Evolutionary conservation across 2,888 invertebrate genomes (phyloP), one percentile per base, ranked within the genome.

Genomic region (Tortrix viridana): DNA sequence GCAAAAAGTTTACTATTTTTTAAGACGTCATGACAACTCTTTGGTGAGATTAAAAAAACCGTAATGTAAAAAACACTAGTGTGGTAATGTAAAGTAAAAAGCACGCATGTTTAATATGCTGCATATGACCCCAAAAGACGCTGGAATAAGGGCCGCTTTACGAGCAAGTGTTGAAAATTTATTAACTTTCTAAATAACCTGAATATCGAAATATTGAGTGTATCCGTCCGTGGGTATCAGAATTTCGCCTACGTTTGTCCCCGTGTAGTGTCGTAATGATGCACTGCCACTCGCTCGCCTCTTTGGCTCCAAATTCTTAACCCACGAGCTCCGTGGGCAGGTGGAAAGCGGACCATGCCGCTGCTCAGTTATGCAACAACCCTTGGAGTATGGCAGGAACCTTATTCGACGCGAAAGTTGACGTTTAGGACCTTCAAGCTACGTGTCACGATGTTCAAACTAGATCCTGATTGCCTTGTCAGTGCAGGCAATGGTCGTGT

Each of bases 251-350:
- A 87, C 88, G 80, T 81, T 70, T 74, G 74, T 71, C 77, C 76
- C 79, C 71, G 77, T 75, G 77, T 75, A 66, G 79, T 91, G 88
- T 88, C 88, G 85, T 86, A 90, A 89, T 74, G 75, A 75, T 79
- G 78, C 80, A 78, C 79, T 73, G 77, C 72, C 69, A 66, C 37
- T 65, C 73, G 79, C 71, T 74, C 71, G 79, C 63, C 73, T 74
- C 69, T 77, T 12, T 71, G 71, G 71, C 79, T 84, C 88, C 87
- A 88, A 87, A 88, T 85, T 77, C 79, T 85, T 79, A 85, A 78
- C 88, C 89, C 88, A 89, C 89, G 77, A 71, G 71, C 64, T 68
- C 72, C 83, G 89, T 88, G 90, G 90, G 89, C 84, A 83, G 88
- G 84, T 88, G 88, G 86, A 90, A 90, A 90, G 89, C 84, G 80